phyloP scores from a whole-genome alignment of 2,797 vertebrate species.

The Argyrosomus regius region DNA sequence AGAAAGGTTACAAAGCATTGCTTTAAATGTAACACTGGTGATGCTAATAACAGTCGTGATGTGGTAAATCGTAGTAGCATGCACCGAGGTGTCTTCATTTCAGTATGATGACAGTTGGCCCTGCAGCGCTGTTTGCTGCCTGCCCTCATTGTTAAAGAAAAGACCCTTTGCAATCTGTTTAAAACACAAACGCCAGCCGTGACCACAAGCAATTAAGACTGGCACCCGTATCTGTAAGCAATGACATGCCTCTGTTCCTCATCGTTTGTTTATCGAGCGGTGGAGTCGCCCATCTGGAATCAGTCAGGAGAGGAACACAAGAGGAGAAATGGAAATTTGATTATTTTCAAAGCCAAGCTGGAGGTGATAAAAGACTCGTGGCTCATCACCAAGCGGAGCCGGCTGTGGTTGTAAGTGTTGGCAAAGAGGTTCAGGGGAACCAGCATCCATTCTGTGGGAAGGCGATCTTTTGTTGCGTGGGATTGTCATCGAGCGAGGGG shows the following conservation, averaged over 20 bases:
- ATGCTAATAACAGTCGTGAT: too few species aligned
- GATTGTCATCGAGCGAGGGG: conserved; percentile 35
- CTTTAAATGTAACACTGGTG: too few species aligned
- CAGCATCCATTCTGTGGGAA: conserved; percentile 19
- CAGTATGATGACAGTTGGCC: neutral
- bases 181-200: conserved; percentile 44
- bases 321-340: conserved; percentile 78
- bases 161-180: conserved; percentile 28
- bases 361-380: conserved; percentile 80
- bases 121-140: conserved; percentile 5
- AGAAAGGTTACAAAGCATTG: too few species aligned
- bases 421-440: conserved; percentile 51
- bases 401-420: conserved; percentile 69
- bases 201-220: conserved; percentile 66
- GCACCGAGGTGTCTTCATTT: neutral
- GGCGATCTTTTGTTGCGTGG: conserved; percentile 30
- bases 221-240: conserved; percentile 65
- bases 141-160: conserved; percentile 21
- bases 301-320: conserved; percentile 66
- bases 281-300: conserved; percentile 80
- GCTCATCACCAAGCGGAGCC: conserved; percentile 71
- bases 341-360: conserved; percentile 77
- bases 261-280: conserved; percentile 66
- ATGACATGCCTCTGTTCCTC: conserved; percentile 61
- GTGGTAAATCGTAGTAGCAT: neutral